Evolutionary conservation across 2,797 vertebrate species (phyloP).

Genomic region (Enteromius radiatus): DNA sequence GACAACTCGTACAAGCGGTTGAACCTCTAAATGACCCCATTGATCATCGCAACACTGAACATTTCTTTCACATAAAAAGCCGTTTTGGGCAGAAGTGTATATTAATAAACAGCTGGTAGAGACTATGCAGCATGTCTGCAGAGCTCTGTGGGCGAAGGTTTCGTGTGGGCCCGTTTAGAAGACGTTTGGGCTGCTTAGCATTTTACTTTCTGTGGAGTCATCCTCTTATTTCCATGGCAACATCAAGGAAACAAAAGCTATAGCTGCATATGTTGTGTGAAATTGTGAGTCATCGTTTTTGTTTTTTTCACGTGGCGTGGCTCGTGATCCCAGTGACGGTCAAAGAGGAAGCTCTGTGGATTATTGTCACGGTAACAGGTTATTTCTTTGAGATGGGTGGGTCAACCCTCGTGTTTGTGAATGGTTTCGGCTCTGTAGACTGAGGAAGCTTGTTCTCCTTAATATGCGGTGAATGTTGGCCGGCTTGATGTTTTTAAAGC

Average conservation of each 20-base stretch:
- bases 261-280: constrained; percentile 2
- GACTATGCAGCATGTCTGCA: not conserved
- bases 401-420: not conserved
- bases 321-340: not conserved
- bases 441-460: constrained; percentile 16
- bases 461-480: constrained; percentile 12
- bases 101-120: not conserved
- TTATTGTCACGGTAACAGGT: not conserved
- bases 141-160: constrained; percentile 3
- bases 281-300: not conserved
- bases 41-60: not conserved
- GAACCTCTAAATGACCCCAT: too few species aligned
- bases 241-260: constrained; percentile 38
- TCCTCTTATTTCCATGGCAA: constrained; percentile 47
- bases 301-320: not conserved
- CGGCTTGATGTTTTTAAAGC: constrained; percentile 2
- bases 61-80: not conserved
- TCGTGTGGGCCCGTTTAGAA: constrained; percentile 20
- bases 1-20: too few species aligned
- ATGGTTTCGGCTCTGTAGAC: not conserved
- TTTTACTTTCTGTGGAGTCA: constrained; percentile 2
- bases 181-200: not conserved
- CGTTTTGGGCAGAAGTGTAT: not conserved
- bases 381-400: not conserved
- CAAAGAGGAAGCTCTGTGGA: not conserved